A percentile compares a stretch with the other conserved stretches of the same genome.
These are phyloP conservation scores for Tetramorium simillimum DNA, from an alignment of 1,140 invertebrate genomes.

Conservation along the genomic window DNA sequence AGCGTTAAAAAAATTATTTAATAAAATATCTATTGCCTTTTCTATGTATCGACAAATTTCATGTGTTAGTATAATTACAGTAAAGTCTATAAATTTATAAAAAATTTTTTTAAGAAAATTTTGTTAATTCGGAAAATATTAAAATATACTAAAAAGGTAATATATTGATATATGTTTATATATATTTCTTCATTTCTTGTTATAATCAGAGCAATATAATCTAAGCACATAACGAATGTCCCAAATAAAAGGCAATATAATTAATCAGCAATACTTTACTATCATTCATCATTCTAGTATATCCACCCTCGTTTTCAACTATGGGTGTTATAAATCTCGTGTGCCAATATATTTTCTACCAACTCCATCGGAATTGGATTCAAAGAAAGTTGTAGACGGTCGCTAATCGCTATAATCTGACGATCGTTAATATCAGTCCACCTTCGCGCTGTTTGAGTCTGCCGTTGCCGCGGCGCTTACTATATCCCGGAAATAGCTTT, in stretches of 20 bases:
- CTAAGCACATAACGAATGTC: neutral
- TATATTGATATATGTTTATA: neutral
- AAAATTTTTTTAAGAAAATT: neutral
- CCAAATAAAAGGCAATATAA: neutral
- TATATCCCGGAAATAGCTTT: constrained; percentile 83
- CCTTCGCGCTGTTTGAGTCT: constrained; percentile 67
- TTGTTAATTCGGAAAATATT: neutral
- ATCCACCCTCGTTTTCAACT: neutral
- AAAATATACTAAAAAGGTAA: neutral
- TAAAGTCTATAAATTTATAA: neutral
- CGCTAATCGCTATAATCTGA: constrained; percentile 57
- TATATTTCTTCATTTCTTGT: neutral
- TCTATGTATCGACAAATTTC: neutral
- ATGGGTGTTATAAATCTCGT: neutral
- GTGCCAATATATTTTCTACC: neutral
- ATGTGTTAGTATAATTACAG: neutral
- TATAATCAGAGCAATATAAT: neutral
- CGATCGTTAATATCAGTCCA: constrained; percentile 75
- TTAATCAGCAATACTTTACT: neutral
- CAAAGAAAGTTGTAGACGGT: constrained; percentile 25
- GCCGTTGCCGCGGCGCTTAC: constrained; percentile 23
- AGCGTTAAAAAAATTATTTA: neutral
- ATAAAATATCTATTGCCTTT: neutral
- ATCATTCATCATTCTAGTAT: neutral
- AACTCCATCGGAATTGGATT: neutral